phyloP scores from a whole-genome alignment of 64 coral and sea anemone species.

The Actinia tenebrosa region DNA sequence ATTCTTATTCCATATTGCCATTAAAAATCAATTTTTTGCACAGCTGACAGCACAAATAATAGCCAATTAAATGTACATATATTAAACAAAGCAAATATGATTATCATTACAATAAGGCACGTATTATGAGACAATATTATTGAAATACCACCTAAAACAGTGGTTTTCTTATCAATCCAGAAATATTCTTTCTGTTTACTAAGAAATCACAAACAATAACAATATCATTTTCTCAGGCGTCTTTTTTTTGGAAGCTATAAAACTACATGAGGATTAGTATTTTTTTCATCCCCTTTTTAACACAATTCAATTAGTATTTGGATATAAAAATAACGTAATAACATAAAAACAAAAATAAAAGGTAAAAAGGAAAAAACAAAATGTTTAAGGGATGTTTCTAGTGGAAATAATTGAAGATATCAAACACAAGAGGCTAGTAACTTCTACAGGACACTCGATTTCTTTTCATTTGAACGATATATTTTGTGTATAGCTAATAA shows the following conservation, averaged over 20 bases:
- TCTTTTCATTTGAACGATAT: background rate
- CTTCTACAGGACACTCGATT: background rate
- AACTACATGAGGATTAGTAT: too few species aligned
- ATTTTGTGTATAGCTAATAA: background rate
- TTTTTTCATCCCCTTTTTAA: too few species aligned
- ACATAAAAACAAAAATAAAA: background rate
- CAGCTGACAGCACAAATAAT: background rate
- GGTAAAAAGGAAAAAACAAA: background rate
- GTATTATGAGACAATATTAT: background rate
- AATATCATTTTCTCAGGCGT: background rate
- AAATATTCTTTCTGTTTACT: background rate
- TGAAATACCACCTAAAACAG: background rate
- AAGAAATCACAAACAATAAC: background rate
- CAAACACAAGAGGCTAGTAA: too few species aligned
- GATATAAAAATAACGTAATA: background rate
- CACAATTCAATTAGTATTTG: too few species aligned
- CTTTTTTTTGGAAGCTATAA: too few species aligned
- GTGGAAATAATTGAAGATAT: too few species aligned
- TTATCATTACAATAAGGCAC: background rate
- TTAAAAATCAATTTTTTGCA: background rate
- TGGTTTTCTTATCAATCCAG: background rate
- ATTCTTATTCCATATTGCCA: background rate
- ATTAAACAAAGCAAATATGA: background rate
- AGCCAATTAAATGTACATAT: background rate
- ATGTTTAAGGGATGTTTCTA: background rate